Evolutionary conservation across 2,888 invertebrate genomes (phyloP), one percentile per base, ranked within the genome.

Genomic region (Lottia gigantea): DNA sequence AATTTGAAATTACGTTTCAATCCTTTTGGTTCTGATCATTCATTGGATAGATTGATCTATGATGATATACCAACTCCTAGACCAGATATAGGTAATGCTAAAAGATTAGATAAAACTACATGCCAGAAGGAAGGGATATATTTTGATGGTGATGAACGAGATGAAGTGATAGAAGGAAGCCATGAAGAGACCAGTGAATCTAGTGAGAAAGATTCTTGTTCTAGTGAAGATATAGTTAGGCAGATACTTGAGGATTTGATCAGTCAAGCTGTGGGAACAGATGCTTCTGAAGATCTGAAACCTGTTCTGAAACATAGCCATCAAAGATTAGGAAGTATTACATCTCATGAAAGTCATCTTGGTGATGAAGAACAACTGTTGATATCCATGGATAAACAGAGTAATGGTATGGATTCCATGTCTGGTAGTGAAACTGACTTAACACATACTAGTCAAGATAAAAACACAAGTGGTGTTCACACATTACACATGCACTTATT

Each of bases 401-500:
- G 80, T 31, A 70, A 79, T 64, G 79, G 80, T 14, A 79, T 80
- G 0, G 84, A 84, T 68, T 85, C 85, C 3, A 81, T 81, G 0
- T 80, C 82, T 61, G 79, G 79, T 19, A 83, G 84, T 74, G 85
- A 85, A 63, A 73, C 73, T 26, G 83, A 83, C 62, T 65, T 81
- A 8, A 70, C 67, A 16, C 26, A 26, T 15, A 47, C 69, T 3
- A 26, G n/a, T 2, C 62, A 64, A 2, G 66, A 63, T 31, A 55
- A 71, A 76, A 25, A 72, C 74, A 81, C 86, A 4, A 85, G 88
- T 12, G 83, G 81, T 49, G 90, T 94, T 49, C 93, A 94, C 86
- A 93, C 93, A 40, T 92, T 94, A 71, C 95, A 95, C 86, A 93
- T 94, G 26, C 95, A 95, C 85, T 91, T 96, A 89, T 91, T 95